These are phyloP conservation scores for Nomada ferruginata DNA, from an alignment of 2,888 invertebrate genomes.

Conservation along the genomic window DNA sequence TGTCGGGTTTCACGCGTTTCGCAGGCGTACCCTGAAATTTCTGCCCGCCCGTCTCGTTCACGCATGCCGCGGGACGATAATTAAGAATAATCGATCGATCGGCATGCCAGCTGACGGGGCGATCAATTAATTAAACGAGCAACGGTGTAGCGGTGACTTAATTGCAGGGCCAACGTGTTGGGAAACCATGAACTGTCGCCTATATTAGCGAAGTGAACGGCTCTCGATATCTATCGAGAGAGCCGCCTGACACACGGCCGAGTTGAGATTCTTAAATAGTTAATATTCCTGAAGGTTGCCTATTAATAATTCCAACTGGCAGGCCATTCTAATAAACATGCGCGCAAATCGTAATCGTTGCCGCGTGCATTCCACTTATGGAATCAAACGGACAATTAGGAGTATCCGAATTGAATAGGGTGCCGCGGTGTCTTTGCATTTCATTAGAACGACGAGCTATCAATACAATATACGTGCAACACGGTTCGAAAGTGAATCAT, in stretches of 20 bases:
- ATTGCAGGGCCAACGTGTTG: conserved; percentile 67
- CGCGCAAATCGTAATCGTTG: conserved; percentile 50
- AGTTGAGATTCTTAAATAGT: conserved; percentile 77
- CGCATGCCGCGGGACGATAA: conserved; percentile 34
- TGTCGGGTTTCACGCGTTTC: background rate
- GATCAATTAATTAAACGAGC: conserved; percentile 53
- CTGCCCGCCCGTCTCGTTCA: background rate
- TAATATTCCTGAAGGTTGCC: conserved; percentile 83
- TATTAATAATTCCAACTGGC: conserved; percentile 79
- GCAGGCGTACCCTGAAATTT: conserved; percentile 17
- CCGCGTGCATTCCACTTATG: conserved; percentile 51
- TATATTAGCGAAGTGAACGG: conserved; percentile 71
- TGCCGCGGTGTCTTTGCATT: too few species aligned
- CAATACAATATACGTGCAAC: too few species aligned
- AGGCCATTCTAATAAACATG: conserved; percentile 76
- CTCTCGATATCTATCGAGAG: conserved; percentile 50
- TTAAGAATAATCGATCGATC: conserved; percentile 54
- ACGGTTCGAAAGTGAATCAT: too few species aligned
- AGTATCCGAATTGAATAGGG: conserved; percentile 9
- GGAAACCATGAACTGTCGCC: conserved; percentile 60
- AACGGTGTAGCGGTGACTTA: conserved; percentile 48
- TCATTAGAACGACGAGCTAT: too few species aligned
- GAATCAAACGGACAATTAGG: conserved; percentile 43
- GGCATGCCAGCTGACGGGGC: conserved; percentile 31
- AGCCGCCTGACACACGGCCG: conserved; percentile 58